phyloP scores from a whole-genome alignment of 2,113 vertebrate genomes.

The Limnothrissa miodon region DNA sequence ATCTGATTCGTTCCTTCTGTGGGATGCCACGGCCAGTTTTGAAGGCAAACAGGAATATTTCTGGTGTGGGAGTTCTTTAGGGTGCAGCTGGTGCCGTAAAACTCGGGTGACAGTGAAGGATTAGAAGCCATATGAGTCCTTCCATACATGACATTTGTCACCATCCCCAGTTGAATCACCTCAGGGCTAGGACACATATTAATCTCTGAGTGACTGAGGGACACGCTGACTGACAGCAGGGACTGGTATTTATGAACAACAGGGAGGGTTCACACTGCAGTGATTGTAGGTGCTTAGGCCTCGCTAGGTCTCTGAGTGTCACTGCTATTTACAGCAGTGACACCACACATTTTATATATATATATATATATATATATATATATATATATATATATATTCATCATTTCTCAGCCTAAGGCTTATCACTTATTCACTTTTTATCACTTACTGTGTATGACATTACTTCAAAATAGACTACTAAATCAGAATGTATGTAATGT shows the following conservation, averaged over 20 bases:
- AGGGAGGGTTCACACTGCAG: constrained; percentile 48
- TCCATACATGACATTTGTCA: constrained; percentile 64
- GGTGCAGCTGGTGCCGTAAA: constrained; percentile 33
- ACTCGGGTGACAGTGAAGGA: constrained; percentile 61
- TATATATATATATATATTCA: no score
- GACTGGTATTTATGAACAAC: constrained; percentile 64
- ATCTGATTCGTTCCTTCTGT: neutral
- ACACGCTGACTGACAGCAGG: constrained; percentile 49
- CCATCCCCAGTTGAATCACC: constrained; percentile 63
- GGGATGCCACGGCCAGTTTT: neutral
- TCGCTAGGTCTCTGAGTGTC: constrained; percentile 48
- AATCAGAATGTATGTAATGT: no score
- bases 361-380: no score
- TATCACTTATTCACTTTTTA: no score
- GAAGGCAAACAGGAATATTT: neutral
- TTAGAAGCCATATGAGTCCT: constrained; percentile 51
- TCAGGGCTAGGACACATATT: constrained; percentile 66
- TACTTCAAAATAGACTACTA: no score
- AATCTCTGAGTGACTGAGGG: constrained; percentile 59
- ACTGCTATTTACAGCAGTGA: constrained; percentile 41
- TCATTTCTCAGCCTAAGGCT: no score
- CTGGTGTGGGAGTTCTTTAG: constrained; percentile 11
- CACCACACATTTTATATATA: no score
- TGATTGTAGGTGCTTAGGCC: constrained; percentile 33
- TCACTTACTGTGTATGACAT: no score